phyloP scores from a whole-genome alignment of 1,140 invertebrate genomes.

The Bradysia coprophila region DNA sequence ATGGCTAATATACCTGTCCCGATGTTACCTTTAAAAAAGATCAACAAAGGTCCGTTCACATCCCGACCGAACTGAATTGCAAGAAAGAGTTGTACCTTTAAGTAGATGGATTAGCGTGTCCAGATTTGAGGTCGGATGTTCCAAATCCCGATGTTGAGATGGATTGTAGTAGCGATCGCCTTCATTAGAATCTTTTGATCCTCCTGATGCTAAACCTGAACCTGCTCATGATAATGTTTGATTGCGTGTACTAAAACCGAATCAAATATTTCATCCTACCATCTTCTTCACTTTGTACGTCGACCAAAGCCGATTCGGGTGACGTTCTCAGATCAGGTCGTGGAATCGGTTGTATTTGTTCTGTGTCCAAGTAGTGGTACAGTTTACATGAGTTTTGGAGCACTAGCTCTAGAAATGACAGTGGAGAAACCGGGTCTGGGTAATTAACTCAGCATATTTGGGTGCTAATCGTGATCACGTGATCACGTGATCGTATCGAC shows the following conservation, averaged over 20 bases:
- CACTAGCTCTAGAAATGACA: no score
- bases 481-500: no score
- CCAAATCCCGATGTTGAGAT: slow-evolving; percentile 38
- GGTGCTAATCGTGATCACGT: no score
- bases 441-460: no score
- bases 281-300: slow-evolving; percentile 20
- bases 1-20: slow-evolving; percentile 71
- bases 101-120: slow-evolving; percentile 63
- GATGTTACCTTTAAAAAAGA: slow-evolving; percentile 42
- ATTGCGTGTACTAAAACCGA: background rate
- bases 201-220: background rate
- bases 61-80: no score
- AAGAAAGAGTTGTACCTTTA: no score
- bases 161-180: slow-evolving; percentile 32
- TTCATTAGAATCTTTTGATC: background rate
- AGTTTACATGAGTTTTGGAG: no score
- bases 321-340: slow-evolving; percentile 17
- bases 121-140: slow-evolving; percentile 60
- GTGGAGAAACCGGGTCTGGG: no score
- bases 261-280: slow-evolving; percentile 9
- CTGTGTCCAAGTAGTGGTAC: no score
- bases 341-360: no score
- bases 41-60: no score
- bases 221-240: background rate
- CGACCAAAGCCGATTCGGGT: slow-evolving; percentile 22